Percentiles rank a stretch among this genome's conserved stretches.
Conservation (phyloP, 2,113 vertebrate species). For the Ochotona curzoniae region DNA sequence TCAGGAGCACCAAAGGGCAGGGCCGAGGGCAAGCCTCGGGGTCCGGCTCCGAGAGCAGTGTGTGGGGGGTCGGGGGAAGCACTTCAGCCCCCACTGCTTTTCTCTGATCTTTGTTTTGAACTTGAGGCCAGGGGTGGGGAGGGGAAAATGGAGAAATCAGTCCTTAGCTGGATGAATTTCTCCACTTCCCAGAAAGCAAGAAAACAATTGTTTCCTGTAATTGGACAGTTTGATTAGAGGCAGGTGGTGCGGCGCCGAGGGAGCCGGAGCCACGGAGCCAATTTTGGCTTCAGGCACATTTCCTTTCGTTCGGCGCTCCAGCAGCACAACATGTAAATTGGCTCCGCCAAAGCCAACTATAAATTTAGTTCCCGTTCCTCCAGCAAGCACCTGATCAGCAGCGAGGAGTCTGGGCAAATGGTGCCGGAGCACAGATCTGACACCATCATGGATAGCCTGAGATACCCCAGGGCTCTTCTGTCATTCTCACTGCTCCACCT, state of each 20-base stretch:
- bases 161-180: conserved; percentile 83
- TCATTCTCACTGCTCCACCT: neutral
- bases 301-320: conserved; percentile 82
- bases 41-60: conserved; percentile 47
- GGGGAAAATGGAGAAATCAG: conserved; percentile 82
- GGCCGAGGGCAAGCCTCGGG: neutral
- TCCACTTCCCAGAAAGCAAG: conserved; percentile 87
- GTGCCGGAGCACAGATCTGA: conserved; percentile 37
- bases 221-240: conserved; percentile 90
- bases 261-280: conserved; percentile 83
- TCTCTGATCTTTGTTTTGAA: neutral
- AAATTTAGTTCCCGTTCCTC: conserved; percentile 82
- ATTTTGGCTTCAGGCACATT: conserved; percentile 83
- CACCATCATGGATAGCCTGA: neutral
- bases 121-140: no score
- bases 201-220: conserved; percentile 89
- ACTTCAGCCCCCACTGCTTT: neutral
- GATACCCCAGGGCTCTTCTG: neutral
- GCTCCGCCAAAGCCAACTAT: conserved; percentile 73
- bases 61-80: neutral
- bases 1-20: conserved; percentile 51
- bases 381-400: conserved; percentile 74
- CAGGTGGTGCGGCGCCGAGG: conserved; percentile 85
- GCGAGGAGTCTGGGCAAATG: conserved; percentile 37
- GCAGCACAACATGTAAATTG: conserved; percentile 82